These are phyloP conservation scores for Hemibagrus wyckioides DNA, from an alignment of 2,113 vertebrate genomes.

Conservation along the genomic window DNA sequence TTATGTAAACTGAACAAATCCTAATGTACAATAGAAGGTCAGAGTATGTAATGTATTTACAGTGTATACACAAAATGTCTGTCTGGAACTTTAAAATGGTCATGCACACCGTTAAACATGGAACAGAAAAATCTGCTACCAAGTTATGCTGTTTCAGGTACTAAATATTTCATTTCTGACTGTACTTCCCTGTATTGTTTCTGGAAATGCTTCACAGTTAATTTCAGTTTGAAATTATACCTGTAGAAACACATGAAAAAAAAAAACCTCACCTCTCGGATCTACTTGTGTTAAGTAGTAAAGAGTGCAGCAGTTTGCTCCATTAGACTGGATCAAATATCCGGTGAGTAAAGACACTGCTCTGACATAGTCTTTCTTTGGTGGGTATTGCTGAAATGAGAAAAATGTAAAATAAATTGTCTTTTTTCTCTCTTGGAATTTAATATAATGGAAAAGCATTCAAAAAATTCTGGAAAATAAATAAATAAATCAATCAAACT, in stretches of 20 bases:
- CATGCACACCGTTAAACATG: conserved; percentile 2
- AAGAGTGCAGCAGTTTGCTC: conserved; percentile 70
- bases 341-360: conserved; percentile 81
- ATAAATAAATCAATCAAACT: not conserved
- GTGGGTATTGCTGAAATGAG: conserved; percentile 79
- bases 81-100: conserved; percentile 6
- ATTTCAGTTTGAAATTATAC: not conserved
- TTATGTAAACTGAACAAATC: conserved; percentile 14
- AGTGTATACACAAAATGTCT: conserved; percentile 9
- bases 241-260: not conserved
- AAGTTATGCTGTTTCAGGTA: not conserved
- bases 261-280: conserved; percentile 75
- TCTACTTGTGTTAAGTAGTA: conserved; percentile 89
- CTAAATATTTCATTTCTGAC: not conserved
- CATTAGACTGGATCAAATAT: conserved; percentile 80
- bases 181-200: not conserved
- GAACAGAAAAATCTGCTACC: conserved; percentile 30
- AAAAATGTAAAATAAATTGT: not conserved
- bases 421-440: not conserved
- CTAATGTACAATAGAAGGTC: not conserved
- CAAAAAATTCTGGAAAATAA: not conserved
- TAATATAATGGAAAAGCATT: not conserved
- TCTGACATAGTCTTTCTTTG: conserved; percentile 84
- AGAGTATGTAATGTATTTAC: not conserved
- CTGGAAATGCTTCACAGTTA: not conserved